phyloP scores from a whole-genome alignment of 2,113 vertebrate genomes.

The Cromileptes altivelis region DNA sequence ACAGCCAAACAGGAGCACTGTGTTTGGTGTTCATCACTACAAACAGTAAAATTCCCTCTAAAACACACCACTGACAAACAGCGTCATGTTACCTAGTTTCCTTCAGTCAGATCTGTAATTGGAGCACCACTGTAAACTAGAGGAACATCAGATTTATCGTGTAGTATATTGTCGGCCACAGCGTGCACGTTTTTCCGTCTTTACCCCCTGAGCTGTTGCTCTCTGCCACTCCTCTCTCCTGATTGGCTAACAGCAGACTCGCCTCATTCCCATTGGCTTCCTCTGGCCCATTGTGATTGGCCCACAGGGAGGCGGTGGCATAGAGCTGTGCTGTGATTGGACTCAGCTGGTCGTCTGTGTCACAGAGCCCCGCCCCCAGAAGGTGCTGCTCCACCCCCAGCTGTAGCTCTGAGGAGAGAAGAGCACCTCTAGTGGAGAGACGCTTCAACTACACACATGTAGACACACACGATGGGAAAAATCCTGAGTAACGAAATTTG shows the following conservation, averaged over 20 bases:
- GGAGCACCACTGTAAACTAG: too few relatives aligned
- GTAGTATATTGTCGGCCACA: neutral
- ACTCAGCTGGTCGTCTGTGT: slow-evolving; percentile 79
- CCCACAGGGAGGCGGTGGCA: slow-evolving; percentile 70
- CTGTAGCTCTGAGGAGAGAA: slow-evolving; percentile 82
- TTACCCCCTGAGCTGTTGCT: slow-evolving; percentile 78
- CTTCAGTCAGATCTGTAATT: neutral
- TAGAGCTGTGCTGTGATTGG: slow-evolving; percentile 79
- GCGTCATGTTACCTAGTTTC: neutral
- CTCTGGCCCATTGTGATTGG: slow-evolving; percentile 82
- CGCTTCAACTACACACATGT: slow-evolving; percentile 26
- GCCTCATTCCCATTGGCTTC: slow-evolving; percentile 77
- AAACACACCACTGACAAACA: neutral
- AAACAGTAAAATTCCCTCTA: neutral
- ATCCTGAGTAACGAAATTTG: neutral
- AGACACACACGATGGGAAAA: fast-evolving
- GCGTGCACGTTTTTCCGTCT: neutral
- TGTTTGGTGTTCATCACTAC: neutral
- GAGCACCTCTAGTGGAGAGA: slow-evolving; percentile 68
- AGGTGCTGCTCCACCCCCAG: slow-evolving; percentile 82
- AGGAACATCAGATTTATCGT: neutral
- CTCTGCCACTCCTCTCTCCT: slow-evolving; percentile 71
- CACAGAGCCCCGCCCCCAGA: slow-evolving; percentile 75
- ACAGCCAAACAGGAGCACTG: neutral
- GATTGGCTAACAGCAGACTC: slow-evolving; percentile 72